These are phyloP conservation scores for Meandrusa payeni DNA, from an alignment of 2,888 invertebrate genomes.

Conservation along the genomic window DNA sequence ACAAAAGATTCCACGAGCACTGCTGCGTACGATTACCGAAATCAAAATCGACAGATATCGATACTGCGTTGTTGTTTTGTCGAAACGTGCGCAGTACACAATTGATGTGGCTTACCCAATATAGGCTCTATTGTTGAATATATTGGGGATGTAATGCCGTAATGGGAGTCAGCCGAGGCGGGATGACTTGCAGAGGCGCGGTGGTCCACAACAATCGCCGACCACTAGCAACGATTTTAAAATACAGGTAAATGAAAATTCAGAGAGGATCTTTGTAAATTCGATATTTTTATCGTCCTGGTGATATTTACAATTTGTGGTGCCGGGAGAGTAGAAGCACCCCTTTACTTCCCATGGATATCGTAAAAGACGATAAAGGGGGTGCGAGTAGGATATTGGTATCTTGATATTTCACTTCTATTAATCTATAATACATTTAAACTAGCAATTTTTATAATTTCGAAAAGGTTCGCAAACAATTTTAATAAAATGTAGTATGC, in stretches of 20 bases:
- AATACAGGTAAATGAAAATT: slow-evolving; percentile 26
- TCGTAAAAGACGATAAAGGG: no score
- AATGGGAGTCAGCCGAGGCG: slow-evolving; percentile 26
- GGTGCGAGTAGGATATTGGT: no score
- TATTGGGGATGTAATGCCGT: slow-evolving; percentile 30
- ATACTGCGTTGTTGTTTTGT: slow-evolving; percentile 53
- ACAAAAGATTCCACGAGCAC: slow-evolving; percentile 25
- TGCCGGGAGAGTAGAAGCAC: no score
- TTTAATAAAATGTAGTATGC: no score
- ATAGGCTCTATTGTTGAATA: slow-evolving; percentile 25
- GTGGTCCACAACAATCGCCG: slow-evolving; percentile 65
- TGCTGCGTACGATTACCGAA: slow-evolving; percentile 52
- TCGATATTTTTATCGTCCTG: no score
- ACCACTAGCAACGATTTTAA: slow-evolving; percentile 45
- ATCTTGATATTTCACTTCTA: no score
- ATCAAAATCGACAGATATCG: slow-evolving; percentile 65
- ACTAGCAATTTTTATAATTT: no score
- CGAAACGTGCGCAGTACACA: slow-evolving; percentile 39
- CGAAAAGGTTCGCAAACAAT: no score
- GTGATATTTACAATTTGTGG: no score
- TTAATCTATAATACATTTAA: no score
- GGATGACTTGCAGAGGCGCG: slow-evolving; percentile 70
- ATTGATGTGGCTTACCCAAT: slow-evolving; percentile 24
- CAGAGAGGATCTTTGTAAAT: no score
- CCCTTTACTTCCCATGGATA: no score